Evolutionary conservation across 64 coral and sea anemone genomes (phyloP).

Genomic region (Stichodactyla helianthus): DNA sequence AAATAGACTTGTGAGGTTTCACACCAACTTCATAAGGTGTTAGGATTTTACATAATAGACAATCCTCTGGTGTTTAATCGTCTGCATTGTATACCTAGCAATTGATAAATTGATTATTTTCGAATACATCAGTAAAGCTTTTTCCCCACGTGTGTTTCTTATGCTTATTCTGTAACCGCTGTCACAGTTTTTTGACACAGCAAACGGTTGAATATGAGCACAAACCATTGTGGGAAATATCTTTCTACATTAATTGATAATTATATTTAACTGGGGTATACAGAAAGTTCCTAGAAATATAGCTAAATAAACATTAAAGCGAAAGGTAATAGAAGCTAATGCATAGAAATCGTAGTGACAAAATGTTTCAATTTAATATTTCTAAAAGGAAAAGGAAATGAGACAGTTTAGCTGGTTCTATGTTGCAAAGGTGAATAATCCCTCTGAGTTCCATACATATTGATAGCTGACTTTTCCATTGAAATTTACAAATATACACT

Average conservation of each 20-base stretch:
- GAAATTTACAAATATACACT: neutral
- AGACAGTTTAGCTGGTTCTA: neutral
- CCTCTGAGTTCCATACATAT: neutral
- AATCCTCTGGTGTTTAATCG: neutral
- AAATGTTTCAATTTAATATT: neutral
- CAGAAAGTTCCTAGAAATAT: neutral
- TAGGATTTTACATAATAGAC: neutral
- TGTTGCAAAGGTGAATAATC: neutral
- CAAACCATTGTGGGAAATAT: neutral
- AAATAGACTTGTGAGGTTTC: neutral
- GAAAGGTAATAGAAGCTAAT: neutral
- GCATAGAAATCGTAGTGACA: neutral
- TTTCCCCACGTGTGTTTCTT: neutral
- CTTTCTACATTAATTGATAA: neutral
- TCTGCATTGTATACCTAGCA: neutral
- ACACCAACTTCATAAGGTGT: neutral
- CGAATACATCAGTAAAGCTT: neutral
- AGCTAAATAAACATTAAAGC: neutral
- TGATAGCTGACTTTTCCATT: neutral
- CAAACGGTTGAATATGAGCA: neutral
- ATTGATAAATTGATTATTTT: neutral
- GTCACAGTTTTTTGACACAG: neutral
- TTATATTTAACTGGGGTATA: neutral
- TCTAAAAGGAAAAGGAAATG: neutral
- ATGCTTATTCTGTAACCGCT: neutral